Evolutionary conservation across 2,888 invertebrate genomes (phyloP).

Genomic region (Hipparchia sbordonii): DNA sequence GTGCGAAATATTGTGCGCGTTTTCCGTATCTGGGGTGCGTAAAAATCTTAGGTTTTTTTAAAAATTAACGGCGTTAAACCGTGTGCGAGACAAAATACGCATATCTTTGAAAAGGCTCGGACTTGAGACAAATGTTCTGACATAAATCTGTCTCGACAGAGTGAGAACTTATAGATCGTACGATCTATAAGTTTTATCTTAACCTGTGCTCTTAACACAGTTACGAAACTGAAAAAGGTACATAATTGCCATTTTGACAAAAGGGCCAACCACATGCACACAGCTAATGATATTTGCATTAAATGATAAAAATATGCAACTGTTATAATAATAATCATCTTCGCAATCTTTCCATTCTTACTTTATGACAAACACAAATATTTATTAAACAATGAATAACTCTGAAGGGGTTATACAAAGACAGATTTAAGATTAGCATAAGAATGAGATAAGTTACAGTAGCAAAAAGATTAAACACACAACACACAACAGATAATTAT

Average conservation of each 20-base stretch:
- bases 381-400: neutral
- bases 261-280: neutral
- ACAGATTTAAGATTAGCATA: neutral
- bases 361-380: neutral
- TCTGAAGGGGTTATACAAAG: neutral
- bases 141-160: no score
- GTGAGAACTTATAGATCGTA: no score
- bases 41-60: no score
- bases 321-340: neutral
- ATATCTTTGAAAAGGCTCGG: no score
- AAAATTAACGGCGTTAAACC: no score
- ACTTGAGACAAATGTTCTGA: no score
- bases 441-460: neutral
- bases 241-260: neutral
- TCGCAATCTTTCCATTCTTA: neutral
- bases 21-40: no score
- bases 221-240: neutral
- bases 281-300: neutral
- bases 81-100: no score
- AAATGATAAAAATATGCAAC: no score
- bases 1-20: no score
- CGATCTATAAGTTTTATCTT: no score
- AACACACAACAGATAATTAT: neutral
- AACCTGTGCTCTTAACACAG: neutral
- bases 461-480: slow-evolving; percentile 7